These are phyloP conservation scores for Ectemnius continuus DNA, from an alignment of 2,888 invertebrate species.

Conservation along the genomic window DNA sequence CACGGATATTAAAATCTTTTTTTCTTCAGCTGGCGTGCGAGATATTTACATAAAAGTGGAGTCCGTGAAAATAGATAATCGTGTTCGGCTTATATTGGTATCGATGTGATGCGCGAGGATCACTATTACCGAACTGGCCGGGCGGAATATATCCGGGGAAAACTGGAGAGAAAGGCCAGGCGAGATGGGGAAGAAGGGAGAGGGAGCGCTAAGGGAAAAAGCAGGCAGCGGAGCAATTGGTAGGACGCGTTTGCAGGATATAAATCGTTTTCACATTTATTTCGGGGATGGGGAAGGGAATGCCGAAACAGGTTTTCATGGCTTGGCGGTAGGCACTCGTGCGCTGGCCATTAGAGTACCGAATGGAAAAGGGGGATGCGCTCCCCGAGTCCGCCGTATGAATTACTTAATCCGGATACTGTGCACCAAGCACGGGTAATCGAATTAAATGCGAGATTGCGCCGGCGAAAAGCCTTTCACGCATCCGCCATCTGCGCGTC, in stretches of 20 bases:
- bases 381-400: constrained; percentile 41
- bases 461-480: constrained; percentile 39
- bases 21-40: constrained; percentile 14
- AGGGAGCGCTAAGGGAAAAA: not conserved
- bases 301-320: constrained; percentile 34
- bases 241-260: constrained; percentile 7
- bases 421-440: constrained; percentile 54
- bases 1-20: constrained; percentile 31
- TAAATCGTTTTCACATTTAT: constrained; percentile 27
- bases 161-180: not conserved
- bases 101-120: constrained; percentile 5
- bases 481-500: constrained; percentile 39
- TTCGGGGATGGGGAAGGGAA: constrained; percentile 16
- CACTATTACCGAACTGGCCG: not conserved
- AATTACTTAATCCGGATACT: constrained; percentile 58
- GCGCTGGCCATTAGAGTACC: constrained; percentile 29
- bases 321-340: constrained; percentile 5
- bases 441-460: constrained; percentile 65
- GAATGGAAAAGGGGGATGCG: constrained; percentile 22
- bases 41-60: constrained; percentile 31
- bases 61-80: constrained; percentile 11
- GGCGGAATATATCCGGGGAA: constrained; percentile 12
- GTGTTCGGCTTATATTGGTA: constrained; percentile 21
- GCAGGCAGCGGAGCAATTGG: not conserved
- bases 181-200: constrained; percentile 1